phyloP scores from a whole-genome alignment of 2,113 vertebrate species.

The Falco punctatus region DNA sequence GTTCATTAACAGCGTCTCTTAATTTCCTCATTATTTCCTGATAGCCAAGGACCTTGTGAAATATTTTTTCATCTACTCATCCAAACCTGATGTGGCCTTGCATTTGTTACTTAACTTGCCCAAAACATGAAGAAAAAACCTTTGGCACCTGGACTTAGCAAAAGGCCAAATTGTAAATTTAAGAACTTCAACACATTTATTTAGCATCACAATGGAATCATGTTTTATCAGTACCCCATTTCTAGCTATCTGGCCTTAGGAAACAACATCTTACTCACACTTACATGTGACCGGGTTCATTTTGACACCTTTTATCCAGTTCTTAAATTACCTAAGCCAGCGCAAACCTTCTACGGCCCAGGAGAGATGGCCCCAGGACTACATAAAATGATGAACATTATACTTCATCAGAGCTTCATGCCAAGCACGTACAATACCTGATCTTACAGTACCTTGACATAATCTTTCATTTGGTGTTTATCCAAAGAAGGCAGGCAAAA shows the following conservation, averaged over 20 bases:
- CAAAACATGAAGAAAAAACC: not conserved
- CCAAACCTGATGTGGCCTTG: not conserved
- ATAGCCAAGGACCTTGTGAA: not conserved
- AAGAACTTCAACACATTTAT: not conserved
- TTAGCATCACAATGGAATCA: not conserved
- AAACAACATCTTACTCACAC: not conserved
- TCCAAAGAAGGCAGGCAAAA: not conserved
- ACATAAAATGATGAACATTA: not conserved
- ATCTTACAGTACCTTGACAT: not conserved
- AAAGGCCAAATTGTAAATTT: not conserved
- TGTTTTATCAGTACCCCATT: not conserved
- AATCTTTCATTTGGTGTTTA: not conserved
- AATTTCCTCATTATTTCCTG: not conserved
- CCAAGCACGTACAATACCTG: not conserved
- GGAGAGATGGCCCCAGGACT: not conserved
- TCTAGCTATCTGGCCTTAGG: not conserved
- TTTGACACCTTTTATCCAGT: not conserved
- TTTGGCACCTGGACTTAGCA: not conserved
- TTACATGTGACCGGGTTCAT: not conserved
- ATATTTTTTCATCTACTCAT: not conserved
- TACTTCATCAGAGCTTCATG: not conserved
- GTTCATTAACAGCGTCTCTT: not conserved
- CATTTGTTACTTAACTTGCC: not conserved
- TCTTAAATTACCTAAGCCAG: not conserved
- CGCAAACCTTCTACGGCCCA: not conserved